Percentiles rank a stretch among this genome's conserved stretches.
phyloP scores from a whole-genome alignment of 2,113 vertebrate genomes.

The Mandrillus leucophaeus region DNA sequence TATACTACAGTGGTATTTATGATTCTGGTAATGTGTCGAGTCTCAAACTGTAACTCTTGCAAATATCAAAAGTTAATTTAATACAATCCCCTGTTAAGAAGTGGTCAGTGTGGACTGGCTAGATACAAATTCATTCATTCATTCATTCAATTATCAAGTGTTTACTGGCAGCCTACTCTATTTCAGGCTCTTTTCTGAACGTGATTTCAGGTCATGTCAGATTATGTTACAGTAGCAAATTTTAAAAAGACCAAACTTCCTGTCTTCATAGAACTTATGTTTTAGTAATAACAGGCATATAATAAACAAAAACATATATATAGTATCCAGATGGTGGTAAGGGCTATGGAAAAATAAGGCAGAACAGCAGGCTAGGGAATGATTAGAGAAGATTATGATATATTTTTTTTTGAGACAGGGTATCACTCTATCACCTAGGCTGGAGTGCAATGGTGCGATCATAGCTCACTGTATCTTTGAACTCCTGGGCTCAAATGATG shows the following conservation, averaged over 20 bases:
- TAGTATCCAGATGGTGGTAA: background rate
- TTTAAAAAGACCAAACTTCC: background rate
- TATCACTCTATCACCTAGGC: too few species aligned
- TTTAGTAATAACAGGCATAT: background rate
- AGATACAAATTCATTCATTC: constrained; percentile 30
- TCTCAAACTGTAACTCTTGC: constrained; percentile 27
- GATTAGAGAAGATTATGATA: background rate
- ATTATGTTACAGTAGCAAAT: constrained; percentile 11
- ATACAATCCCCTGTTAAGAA: background rate
- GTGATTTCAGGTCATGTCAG: background rate
- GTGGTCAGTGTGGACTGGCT: background rate
- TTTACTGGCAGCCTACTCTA: background rate
- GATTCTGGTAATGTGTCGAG: background rate
- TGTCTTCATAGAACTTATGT: background rate
- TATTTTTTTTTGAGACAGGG: background rate
- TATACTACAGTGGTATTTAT: background rate
- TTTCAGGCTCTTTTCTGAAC: background rate
- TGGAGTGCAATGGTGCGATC: too few species aligned
- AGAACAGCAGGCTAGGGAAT: background rate
- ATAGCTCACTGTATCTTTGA: too few species aligned
- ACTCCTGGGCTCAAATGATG: too few species aligned
- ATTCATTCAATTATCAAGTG: background rate
- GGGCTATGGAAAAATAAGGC: background rate
- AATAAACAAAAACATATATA: background rate
- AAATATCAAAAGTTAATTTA: constrained; percentile 18